Percentiles rank a stretch among this genome's conserved stretches.
Evolutionary conservation across 2,797 vertebrate genomes (phyloP).

Genomic region (Gephyroberyx darwinii): DNA sequence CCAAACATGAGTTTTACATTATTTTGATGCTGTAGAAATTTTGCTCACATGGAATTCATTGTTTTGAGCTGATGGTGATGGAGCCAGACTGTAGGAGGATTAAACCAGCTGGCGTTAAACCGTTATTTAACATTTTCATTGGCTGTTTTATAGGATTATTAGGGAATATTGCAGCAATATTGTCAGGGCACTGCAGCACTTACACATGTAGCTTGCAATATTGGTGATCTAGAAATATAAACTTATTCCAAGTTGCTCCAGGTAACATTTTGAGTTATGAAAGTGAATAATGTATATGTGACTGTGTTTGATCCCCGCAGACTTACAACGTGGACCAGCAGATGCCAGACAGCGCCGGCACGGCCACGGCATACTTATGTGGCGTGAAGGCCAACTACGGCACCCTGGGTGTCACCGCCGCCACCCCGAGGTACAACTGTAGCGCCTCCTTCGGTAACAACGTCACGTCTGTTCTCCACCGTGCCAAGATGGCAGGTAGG

Average conservation of each 20-base stretch:
- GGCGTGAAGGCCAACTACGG: constrained; percentile 86
- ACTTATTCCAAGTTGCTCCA: not conserved
- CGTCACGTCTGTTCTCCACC: constrained; percentile 80
- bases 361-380: constrained; percentile 83
- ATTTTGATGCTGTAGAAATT: too few species aligned
- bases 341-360: constrained; percentile 86
- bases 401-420: constrained; percentile 80
- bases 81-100: too few species aligned
- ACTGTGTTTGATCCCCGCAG: constrained; percentile 59
- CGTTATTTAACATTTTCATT: too few species aligned
- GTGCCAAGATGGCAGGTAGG: constrained; percentile 79
- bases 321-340: constrained; percentile 86
- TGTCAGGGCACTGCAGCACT: too few species aligned
- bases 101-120: too few species aligned
- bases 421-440: constrained; percentile 68
- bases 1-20: too few species aligned
- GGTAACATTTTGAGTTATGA: not conserved
- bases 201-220: not conserved
- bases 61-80: too few species aligned
- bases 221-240: not conserved
- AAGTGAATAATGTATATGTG: not conserved
- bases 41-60: too few species aligned
- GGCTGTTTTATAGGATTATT: too few species aligned
- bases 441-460: constrained; percentile 71
- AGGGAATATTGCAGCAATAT: too few species aligned